Base-by-base conservation (phyloP, 2,888 invertebrate genomes). In the Heliconius charithonia region DNA sequence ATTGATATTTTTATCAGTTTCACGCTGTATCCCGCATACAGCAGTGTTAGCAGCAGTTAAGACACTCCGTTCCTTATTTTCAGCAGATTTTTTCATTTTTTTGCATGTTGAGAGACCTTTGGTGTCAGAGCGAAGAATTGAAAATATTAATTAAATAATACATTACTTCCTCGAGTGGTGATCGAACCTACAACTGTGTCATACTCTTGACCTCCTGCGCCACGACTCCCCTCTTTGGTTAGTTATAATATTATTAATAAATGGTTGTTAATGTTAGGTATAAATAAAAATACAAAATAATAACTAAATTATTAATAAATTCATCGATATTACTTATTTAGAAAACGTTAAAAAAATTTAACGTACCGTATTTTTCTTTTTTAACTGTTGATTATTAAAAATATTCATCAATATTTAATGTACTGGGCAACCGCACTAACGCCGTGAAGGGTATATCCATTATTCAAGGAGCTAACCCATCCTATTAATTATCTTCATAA, bases 401-500 rank as follows among this genome's bases (percentile, higher is more conserved):
- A n/a, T n/a, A n/a, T 63, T 27, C 1, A 25, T 16, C 27, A 63
- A 25, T 27, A 63, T 63, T n/a, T 63, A 63, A 63, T 6, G 25
- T 27, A 27, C 27, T 63, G 25, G 63, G 4, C 62, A 25, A n/a
- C 63, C 27, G 16, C 63, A 16, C 27, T 63, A 63, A 63, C 27
- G 6, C 16, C 27, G 27, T 16, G 63, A 63, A 63, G 63, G 25
- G 27, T 7, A 13, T 16, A 63, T 63, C 27, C 25, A 63, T 63
- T 27, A 63, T 63, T 16, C 16, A 63, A 63, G 10, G 27, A 13
- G 27, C n/a, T 62, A 62, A 63, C 27, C 63, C 63, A 63, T 63
- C 12, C 25, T 63, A 63, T 63, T 63, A 63, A 63, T 63, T 63
- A 63, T 63, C 63, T 63, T 63, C 63, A 27, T 16, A 63, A 63